These are phyloP conservation scores for Encarsia formosa DNA, from an alignment of 2,888 invertebrate species.

Conservation along the genomic window DNA sequence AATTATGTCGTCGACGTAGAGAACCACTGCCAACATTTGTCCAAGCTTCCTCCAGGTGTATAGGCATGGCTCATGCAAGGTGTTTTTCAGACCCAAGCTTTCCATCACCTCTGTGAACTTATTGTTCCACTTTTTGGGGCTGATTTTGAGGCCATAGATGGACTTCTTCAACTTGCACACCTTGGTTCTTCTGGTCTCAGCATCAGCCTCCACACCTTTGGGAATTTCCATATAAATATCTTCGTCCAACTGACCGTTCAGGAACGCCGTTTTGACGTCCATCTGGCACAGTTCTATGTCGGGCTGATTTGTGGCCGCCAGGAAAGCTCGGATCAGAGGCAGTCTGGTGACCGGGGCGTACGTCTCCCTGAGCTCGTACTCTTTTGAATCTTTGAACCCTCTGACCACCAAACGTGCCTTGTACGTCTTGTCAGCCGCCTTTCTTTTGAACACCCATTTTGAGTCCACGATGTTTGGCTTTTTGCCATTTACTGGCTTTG, in stretches of 20 bases:
- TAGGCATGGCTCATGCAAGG: slow-evolving; percentile 27
- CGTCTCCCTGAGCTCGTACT: too few species aligned
- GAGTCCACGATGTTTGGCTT: slow-evolving; percentile 1
- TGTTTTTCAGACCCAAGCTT: slow-evolving; percentile 28
- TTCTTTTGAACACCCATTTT: background rate
- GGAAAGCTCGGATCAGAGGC: slow-evolving; percentile 9
- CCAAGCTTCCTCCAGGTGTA: slow-evolving; percentile 29
- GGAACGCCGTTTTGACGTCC: too few species aligned
- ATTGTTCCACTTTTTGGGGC: slow-evolving; percentile 26
- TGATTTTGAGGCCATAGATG: slow-evolving; percentile 28
- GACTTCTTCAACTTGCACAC: slow-evolving; percentile 29
- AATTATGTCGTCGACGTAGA: background rate
- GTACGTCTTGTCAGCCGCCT: background rate
- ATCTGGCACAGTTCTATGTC: background rate
- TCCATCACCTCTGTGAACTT: slow-evolving; percentile 23
- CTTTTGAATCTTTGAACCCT: slow-evolving; percentile 12
- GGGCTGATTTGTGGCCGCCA: slow-evolving; percentile 4
- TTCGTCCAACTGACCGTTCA: too few species aligned
- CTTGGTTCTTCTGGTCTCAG: slow-evolving; percentile 10
- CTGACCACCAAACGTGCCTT: background rate
- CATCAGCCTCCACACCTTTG: slow-evolving; percentile 16
- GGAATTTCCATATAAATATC: slow-evolving; percentile 31
- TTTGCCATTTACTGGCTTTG: background rate
- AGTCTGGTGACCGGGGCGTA: too few species aligned
- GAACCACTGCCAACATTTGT: slow-evolving; percentile 22